Base-by-base conservation (phyloP, 2,113 vertebrate genomes). In the Athene cunicularia region DNA sequence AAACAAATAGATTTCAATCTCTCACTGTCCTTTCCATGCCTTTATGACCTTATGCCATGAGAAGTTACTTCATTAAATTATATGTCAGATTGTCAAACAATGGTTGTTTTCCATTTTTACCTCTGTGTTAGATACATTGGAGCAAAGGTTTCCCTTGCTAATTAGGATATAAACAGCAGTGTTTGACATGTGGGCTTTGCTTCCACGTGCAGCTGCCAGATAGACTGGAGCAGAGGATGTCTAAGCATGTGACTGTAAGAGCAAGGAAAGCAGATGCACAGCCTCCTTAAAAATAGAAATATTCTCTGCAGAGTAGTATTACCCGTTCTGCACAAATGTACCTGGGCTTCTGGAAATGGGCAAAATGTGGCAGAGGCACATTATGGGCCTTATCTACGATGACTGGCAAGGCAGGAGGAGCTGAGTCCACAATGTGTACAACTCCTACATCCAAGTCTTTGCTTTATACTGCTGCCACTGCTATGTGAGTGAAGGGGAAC, bases 161-260 rank as follows among this genome's bases (percentile, higher is more conserved):
- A 90, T 91, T 80, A 82, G 41, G n/a, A 41, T 73, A 66, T 55
- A 66, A 96, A 94, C 70, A 93, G 60, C 56, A 53, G 60, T 5
- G 24, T 62, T 81, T 91, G 49, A 55, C 53, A 53, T 24, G n/a
- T 53, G 53, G 30, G 41, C 67, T 97, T 91, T 86, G 33, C n/a
- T 68, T 91, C 88, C 56, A 64, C 24, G 70, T 43, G 56, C 91
- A 89, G 62, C 83, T 93, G 76, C 86, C 80, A 94, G 93, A 95
- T 66, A 80, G 94, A 58, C 55, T 8, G 6, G 73, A 93, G 80
- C 88, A 86, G 82, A 72, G 64, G 50, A 80, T 85, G 22, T 11
- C 77, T 71, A 53, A 66, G 24, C 45, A 47, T 9, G 66, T 70
- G 66, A 70, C 50, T 91, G 58, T 70, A 89, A 86, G 28, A 91